These are phyloP conservation scores for Tetragonisca angustula DNA, from an alignment of 2,888 invertebrate species.

Conservation along the genomic window DNA sequence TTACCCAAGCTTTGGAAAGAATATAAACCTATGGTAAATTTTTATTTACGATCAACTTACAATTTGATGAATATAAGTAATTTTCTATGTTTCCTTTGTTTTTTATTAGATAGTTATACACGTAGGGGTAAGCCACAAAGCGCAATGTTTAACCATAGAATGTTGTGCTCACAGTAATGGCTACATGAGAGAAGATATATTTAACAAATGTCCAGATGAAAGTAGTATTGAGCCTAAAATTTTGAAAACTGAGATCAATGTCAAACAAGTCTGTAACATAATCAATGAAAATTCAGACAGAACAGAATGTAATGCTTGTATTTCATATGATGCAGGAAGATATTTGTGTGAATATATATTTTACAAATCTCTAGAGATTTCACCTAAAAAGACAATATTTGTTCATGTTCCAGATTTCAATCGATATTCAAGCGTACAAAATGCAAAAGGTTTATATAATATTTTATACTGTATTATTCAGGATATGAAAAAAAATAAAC, in stretches of 20 bases:
- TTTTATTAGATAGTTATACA: constrained; percentile 89
- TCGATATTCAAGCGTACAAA: constrained; percentile 86
- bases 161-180: constrained; percentile 87
- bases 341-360: constrained; percentile 94
- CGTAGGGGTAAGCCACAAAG: constrained; percentile 90
- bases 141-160: constrained; percentile 89
- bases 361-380: constrained; percentile 90
- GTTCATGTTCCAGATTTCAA: constrained; percentile 91
- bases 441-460: constrained; percentile 86
- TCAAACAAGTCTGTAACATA: constrained; percentile 85
- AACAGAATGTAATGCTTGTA: constrained; percentile 82
- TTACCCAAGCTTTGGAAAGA: constrained; percentile 89
- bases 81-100: constrained; percentile 72
- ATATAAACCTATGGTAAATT: constrained; percentile 88
- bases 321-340: constrained; percentile 89
- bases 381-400: constrained; percentile 88
- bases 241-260: constrained; percentile 86
- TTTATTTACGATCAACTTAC: not conserved
- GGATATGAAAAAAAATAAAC: not conserved
- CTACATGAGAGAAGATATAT: constrained; percentile 86
- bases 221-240: constrained; percentile 84
- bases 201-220: constrained; percentile 83
- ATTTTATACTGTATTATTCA: constrained; percentile 80
- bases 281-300: constrained; percentile 84
- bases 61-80: not conserved